Conservation (phyloP, 2,797 vertebrate genomes). For the Tinamus major region DNA sequence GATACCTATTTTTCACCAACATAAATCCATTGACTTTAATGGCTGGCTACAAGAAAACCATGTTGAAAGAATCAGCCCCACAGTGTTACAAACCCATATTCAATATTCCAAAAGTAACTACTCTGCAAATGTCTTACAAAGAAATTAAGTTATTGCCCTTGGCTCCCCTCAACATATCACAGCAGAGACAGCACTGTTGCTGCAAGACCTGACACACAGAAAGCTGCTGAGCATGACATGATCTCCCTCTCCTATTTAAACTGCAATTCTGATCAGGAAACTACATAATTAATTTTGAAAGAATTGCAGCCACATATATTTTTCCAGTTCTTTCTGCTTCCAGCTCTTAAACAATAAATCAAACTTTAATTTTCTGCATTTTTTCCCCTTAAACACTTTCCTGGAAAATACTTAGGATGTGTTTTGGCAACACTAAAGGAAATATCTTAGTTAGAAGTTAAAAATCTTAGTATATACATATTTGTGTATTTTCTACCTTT, state of each 20-base stretch:
- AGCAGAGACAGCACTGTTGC: background rate
- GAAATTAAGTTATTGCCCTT: background rate
- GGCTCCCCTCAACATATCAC: background rate
- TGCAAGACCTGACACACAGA: background rate
- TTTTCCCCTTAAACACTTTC: background rate
- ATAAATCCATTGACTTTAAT: background rate
- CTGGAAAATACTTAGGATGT: slow-evolving; percentile 12
- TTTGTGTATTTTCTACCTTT: background rate
- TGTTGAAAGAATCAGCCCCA: background rate
- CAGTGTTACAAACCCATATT: background rate
- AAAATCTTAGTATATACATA: background rate
- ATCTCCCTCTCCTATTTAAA: slow-evolving; percentile 7
- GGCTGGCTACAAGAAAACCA: background rate
- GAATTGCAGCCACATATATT: background rate
- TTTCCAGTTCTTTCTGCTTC: background rate
- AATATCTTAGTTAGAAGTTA: background rate
- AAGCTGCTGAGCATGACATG: background rate
- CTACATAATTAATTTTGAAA: slow-evolving; percentile 25
- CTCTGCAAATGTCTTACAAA: background rate
- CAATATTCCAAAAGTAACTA: background rate
- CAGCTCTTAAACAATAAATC: background rate
- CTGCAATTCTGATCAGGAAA: background rate
- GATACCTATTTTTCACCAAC: background rate
- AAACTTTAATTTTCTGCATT: background rate
- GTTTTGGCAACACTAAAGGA: slow-evolving; percentile 47